Evolutionary conservation across 1,140 invertebrate genomes (phyloP).

Genomic region (Drosophila sproati): DNA sequence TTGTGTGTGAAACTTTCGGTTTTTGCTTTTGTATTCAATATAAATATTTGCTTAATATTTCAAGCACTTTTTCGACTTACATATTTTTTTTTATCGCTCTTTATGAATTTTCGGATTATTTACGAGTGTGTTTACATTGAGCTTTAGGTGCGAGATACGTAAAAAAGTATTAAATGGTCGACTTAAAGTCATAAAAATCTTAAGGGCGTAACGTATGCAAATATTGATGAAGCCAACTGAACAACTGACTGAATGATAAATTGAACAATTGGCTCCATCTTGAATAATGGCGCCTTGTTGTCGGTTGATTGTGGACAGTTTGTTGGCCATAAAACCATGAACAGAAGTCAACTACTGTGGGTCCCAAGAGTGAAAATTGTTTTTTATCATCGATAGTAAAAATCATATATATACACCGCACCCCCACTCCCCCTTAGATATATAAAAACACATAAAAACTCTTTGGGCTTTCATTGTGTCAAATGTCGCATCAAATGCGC

Average conservation of each 20-base stretch:
- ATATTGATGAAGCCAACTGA: constrained; percentile 23
- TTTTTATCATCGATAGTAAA: constrained; percentile 59
- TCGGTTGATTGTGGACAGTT: no score
- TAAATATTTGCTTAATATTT: constrained; percentile 28
- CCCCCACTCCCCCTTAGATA: background rate
- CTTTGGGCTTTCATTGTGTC: constrained; percentile 24
- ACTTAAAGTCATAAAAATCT: constrained; percentile 25
- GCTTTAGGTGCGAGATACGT: constrained; percentile 4
- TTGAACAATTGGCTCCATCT: background rate
- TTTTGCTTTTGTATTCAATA: constrained; percentile 45
- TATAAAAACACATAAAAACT: background rate
- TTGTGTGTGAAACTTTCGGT: constrained; percentile 36
- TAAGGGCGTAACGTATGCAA: constrained; percentile 30
- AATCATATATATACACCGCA: constrained; percentile 6
- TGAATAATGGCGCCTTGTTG: no score
- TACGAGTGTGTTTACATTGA: constrained; percentile 24
- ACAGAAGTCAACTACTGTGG: constrained; percentile 46
- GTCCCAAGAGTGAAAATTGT: constrained; percentile 54
- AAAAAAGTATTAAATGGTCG: background rate
- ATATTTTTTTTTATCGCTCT: background rate
- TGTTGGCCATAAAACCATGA: background rate
- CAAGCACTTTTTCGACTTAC: constrained; percentile 19
- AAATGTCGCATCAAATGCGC: constrained; percentile 34
- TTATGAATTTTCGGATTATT: background rate
- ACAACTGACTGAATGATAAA: background rate